Evolutionary conservation across 2,113 vertebrate genomes (phyloP).

Genomic region (Theristicus caerulescens): DNA sequence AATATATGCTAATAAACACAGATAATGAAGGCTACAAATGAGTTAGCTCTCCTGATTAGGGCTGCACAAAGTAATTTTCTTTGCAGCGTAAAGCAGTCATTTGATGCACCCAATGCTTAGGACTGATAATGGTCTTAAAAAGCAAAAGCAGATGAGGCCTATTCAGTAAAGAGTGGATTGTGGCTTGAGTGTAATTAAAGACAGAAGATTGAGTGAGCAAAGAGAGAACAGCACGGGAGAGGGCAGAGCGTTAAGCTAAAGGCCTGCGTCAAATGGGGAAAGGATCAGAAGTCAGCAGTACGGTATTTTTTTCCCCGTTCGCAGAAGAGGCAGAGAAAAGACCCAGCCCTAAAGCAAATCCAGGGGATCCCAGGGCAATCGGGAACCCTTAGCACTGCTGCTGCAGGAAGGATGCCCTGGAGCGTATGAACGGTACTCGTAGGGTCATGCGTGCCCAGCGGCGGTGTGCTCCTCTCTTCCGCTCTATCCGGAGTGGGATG

Average conservation of each 20-base stretch:
- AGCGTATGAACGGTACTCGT: rapidly evolving
- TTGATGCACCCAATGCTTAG: not conserved
- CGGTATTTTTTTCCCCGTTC: not conserved
- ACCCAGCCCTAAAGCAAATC: not conserved
- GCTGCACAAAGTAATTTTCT: slow-evolving; percentile 6
- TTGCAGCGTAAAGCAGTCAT: not conserved
- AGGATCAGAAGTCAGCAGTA: not conserved
- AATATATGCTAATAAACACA: slow-evolving; percentile 10
- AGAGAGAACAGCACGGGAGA: not conserved
- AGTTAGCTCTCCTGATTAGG: not conserved
- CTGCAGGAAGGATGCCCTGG: not conserved
- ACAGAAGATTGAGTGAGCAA: not conserved
- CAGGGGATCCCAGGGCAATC: not conserved
- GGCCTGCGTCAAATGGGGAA: not conserved
- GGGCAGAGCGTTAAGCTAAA: not conserved
- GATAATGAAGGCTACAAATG: not conserved
- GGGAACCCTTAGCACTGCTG: not conserved
- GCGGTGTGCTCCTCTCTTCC: not conserved
- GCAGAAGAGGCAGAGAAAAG: not conserved
- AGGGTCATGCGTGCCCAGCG: not conserved
- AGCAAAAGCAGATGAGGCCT: slow-evolving; percentile 10
- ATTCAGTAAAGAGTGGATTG: not conserved
- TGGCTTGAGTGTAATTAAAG: slow-evolving; percentile 9
- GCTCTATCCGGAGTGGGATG: not conserved
- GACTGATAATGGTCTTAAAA: slow-evolving; percentile 13